Conservation (phyloP, 2,797 vertebrate genomes). For the Xenopus petersii region DNA sequence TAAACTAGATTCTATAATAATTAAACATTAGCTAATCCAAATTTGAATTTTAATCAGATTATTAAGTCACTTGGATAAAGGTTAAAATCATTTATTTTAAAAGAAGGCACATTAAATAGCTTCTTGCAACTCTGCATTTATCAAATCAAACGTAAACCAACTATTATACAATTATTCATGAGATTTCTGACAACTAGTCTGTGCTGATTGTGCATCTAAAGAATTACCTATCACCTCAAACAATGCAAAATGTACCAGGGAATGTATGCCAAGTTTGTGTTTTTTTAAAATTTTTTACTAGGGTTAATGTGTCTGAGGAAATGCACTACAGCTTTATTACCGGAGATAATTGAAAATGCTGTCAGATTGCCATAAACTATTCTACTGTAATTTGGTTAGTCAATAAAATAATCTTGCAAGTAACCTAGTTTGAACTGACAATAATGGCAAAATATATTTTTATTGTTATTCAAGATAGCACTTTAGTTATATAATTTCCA, state of each 20-base stretch:
- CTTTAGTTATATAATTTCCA: no score
- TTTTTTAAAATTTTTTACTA: neutral
- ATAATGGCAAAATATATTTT: no score
- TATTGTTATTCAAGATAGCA: no score
- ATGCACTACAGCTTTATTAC: neutral
- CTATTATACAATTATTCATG: neutral
- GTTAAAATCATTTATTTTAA: slow-evolving; percentile 43
- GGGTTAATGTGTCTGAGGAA: neutral
- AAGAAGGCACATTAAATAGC: slow-evolving; percentile 22
- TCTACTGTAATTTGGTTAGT: neutral
- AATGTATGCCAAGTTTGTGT: slow-evolving; percentile 1
- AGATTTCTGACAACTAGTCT: neutral
- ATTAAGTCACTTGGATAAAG: slow-evolving; percentile 22
- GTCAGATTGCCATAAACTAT: neutral
- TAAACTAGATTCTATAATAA: slow-evolving; percentile 40
- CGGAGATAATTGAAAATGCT: neutral
- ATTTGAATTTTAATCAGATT: slow-evolving; percentile 37
- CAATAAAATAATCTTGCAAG: neutral
- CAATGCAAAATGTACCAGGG: slow-evolving; percentile 1
- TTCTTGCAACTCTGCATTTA: slow-evolving; percentile 2
- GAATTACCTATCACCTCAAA: neutral
- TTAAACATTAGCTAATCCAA: slow-evolving; percentile 46
- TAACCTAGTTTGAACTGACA: no score
- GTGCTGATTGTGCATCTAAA: neutral
- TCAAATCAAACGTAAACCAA: neutral